Evolutionary conservation across 2,888 invertebrate species (phyloP), one percentile per base, ranked within the genome.

Genomic region (Tachina lurida): DNA sequence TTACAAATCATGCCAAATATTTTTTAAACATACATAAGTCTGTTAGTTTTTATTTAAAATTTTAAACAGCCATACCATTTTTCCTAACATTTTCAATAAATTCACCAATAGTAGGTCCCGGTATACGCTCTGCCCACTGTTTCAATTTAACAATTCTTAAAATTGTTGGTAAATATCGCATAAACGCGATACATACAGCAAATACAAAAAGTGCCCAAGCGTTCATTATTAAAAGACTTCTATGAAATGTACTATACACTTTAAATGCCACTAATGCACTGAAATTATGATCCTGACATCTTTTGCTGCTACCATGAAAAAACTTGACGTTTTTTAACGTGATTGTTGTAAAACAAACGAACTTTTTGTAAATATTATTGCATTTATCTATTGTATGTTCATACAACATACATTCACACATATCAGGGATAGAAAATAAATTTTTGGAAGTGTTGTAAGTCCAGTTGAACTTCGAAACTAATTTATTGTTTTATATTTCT

Each of bases 101-200:
- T 79, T 92, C 92, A 10, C 87, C 62, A 4, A 91, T 84, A 43
- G 88, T 88, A 2, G 92, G 92, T 4, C 92, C 92, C 10, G 91
- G 91, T 67, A 92, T 63, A 0, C 89, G 89, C 43, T 80, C 82
- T 4, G 90, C 86, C 68, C 92, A 92, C 2, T 89, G 87, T 13
- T 88, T 84, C 10, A 91, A 68, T 5, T 90, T 87, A 56, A 91
- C 2, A 47, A 91, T 91, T n/a, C 88, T 82, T 0, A 91, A 52
- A 45, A 91, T 88, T 43, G 88, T 86, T n/a, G 91, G 89, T 73
- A 91, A 62, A 65, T 84, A 89, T 10, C 90, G 88, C 84, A 91
- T 70, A 22, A 91, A 90, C 0, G 90, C 76, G 10, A 89, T 90
- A 88, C 91, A 90, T 45, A 89, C 39, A 7, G 88, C 89, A 76